phyloP scores from a whole-genome alignment of 1,140 invertebrate genomes.

The Capitella teleta region DNA sequence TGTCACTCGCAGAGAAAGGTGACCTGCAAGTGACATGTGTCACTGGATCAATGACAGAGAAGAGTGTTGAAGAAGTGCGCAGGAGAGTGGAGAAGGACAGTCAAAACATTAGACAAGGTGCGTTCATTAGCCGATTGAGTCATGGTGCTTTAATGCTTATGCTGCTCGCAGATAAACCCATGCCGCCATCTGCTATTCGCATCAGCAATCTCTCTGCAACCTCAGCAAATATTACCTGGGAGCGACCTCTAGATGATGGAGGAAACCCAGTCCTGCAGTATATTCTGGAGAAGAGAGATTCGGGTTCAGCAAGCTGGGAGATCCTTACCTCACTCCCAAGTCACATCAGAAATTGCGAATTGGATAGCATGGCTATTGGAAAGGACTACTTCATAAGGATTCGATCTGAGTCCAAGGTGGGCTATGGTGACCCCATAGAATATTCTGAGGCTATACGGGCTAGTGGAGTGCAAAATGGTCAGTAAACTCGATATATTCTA shows the following conservation, averaged over 20 bases:
- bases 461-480: slow-evolving; percentile 6
- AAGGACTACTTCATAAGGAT: slow-evolving; percentile 93
- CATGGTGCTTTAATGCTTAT: too few species aligned
- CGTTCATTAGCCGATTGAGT: too few species aligned
- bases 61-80: too few species aligned
- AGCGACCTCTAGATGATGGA: slow-evolving; percentile 59
- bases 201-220: slow-evolving; percentile 54
- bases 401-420: slow-evolving; percentile 77
- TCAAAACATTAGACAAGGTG: too few species aligned
- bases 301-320: slow-evolving; percentile 2
- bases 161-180: too few species aligned
- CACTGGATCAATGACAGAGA: too few species aligned
- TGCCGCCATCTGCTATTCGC: slow-evolving; percentile 57
- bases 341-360: slow-evolving; percentile 1
- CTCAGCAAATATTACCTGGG: slow-evolving; percentile 65
- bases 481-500: neutral
- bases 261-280: slow-evolving; percentile 44
- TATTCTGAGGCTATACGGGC: slow-evolving; percentile 48
- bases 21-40: neutral
- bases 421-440: slow-evolving; percentile 54
- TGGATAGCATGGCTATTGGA: slow-evolving; percentile 71
- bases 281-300: slow-evolving; percentile 26
- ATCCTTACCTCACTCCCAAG: slow-evolving; percentile 4
- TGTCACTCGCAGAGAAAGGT: slow-evolving; percentile 1
- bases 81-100: too few species aligned